Evolutionary conservation across 2,888 invertebrate species (phyloP).

Genomic region (Hermodice carunculata): DNA sequence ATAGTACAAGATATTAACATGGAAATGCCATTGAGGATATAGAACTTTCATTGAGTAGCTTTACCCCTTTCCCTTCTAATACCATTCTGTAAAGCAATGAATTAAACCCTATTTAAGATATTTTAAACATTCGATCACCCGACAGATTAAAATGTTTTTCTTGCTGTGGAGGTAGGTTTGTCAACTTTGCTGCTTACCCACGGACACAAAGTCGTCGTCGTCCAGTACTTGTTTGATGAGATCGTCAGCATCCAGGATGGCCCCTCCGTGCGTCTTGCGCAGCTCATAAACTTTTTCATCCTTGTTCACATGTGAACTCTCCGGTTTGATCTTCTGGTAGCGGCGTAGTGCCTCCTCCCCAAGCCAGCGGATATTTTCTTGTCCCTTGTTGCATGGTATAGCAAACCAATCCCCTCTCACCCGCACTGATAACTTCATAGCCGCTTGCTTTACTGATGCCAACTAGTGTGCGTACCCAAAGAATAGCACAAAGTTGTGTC

Average conservation of each 20-base stretch:
- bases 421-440: conserved; percentile 74
- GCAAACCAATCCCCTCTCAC: conserved; percentile 75
- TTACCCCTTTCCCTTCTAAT: too few relatives aligned
- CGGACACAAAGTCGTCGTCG: conserved; percentile 76
- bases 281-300: conserved; percentile 68
- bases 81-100: neutral
- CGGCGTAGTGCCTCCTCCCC: conserved; percentile 71
- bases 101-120: neutral
- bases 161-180: too few relatives aligned
- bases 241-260: conserved; percentile 75
- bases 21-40: too few relatives aligned
- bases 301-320: conserved; percentile 30
- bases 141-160: too few relatives aligned
- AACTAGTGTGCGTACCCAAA: too few relatives aligned
- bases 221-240: conserved; percentile 73
- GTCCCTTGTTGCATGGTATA: conserved; percentile 72
- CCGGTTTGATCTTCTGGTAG: conserved; percentile 28
- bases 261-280: conserved; percentile 75
- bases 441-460: too few relatives aligned
- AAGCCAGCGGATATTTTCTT: conserved; percentile 72
- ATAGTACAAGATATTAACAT: too few relatives aligned
- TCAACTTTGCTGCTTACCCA: too few relatives aligned
- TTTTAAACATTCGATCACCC: too few relatives aligned
- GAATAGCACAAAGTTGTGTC: too few relatives aligned
- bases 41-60: too few relatives aligned